Evolutionary conservation across 1,140 invertebrate species (phyloP).

Genomic region (Ephestia elutella): DNA sequence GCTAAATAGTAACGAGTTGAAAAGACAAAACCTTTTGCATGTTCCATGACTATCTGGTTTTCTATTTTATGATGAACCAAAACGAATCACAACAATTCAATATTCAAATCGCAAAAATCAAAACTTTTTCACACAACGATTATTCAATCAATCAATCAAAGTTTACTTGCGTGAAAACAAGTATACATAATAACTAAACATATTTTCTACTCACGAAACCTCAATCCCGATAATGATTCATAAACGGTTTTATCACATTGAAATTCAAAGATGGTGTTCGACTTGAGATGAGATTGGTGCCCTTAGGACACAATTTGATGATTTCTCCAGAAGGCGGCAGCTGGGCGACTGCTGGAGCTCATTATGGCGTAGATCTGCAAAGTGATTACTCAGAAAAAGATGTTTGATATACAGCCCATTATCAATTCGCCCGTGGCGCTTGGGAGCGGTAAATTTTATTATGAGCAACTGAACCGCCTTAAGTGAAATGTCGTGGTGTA

Average conservation of each 20-base stretch:
- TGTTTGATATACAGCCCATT: constrained; percentile 64
- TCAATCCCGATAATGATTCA: not conserved
- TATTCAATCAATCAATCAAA: no score
- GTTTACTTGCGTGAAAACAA: no score
- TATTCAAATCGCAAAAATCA: no score
- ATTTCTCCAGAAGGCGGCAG: constrained; percentile 55
- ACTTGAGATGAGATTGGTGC: constrained; percentile 54
- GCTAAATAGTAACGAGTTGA: no score
- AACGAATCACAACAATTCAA: no score
- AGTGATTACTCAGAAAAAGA: constrained; percentile 57
- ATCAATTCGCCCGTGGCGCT: constrained; percentile 53
- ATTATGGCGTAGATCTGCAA: constrained; percentile 43
- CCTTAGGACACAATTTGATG: constrained; percentile 57
- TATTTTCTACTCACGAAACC: not conserved
- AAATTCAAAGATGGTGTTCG: constrained; percentile 53
- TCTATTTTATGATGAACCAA: no score
- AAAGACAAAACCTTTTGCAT: no score
- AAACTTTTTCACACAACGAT: no score
- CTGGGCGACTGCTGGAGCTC: constrained; percentile 24
- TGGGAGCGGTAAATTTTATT: constrained; percentile 16
- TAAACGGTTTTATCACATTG: constrained; percentile 50
- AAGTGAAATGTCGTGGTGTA: constrained; percentile 25
- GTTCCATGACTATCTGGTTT: no score
- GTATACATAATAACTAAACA: no score
- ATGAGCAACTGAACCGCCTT: constrained; percentile 21